phyloP scores from a whole-genome alignment of 2,113 vertebrate genomes.

The Epinephelus fuscoguttatus region DNA sequence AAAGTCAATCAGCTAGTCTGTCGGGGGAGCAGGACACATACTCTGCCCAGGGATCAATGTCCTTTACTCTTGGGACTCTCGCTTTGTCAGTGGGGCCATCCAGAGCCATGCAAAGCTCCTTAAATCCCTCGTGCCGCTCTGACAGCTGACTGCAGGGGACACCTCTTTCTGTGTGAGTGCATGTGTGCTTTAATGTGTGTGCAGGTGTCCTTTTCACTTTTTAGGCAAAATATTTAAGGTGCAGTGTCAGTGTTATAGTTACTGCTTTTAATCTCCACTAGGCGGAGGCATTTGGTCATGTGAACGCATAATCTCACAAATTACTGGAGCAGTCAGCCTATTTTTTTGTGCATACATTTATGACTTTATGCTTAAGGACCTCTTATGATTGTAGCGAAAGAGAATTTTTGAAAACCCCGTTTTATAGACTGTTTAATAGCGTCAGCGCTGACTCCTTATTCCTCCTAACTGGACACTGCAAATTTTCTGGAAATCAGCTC shows the following conservation, averaged over 20 bases:
- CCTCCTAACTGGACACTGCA: too few relatives aligned
- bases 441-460: too few relatives aligned
- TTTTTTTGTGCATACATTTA: too few relatives aligned
- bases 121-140: slow-evolving; percentile 71
- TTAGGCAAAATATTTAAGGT: neutral
- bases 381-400: too few relatives aligned
- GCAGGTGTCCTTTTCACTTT: slow-evolving; percentile 37
- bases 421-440: too few relatives aligned
- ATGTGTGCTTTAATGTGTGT: neutral
- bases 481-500: too few relatives aligned
- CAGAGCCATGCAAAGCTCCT: slow-evolving; percentile 65
- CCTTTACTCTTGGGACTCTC: slow-evolving; percentile 65
- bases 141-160: slow-evolving; percentile 71
- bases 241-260: neutral
- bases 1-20: slow-evolving; percentile 83
- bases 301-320: too few relatives aligned
- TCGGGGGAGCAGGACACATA: slow-evolving; percentile 70
- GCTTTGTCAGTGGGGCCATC: slow-evolving; percentile 60
- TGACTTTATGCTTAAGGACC: too few relatives aligned
- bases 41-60: slow-evolving; percentile 75
- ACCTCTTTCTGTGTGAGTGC: slow-evolving; percentile 33
- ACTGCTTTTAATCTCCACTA: neutral
- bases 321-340: too few relatives aligned
- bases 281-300: too few relatives aligned
- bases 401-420: too few relatives aligned